Conservation (phyloP, 1,140 invertebrate genomes). For the Lutraria rhynchaena region DNA sequence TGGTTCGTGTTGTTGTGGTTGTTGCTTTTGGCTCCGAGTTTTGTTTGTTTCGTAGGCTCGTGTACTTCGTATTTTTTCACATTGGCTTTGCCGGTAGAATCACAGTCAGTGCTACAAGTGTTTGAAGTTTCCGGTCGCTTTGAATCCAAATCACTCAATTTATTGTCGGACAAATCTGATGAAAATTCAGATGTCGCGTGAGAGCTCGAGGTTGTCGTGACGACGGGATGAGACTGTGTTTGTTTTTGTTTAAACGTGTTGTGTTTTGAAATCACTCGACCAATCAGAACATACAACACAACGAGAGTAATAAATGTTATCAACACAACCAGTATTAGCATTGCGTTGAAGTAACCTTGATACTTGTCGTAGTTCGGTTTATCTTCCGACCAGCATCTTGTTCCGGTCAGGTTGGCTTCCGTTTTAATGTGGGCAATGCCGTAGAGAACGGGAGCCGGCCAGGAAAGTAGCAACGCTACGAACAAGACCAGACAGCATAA, state of each 20-base stretch:
- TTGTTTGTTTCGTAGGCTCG: not conserved
- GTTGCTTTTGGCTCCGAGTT: not conserved
- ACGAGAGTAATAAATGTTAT: conserved; percentile 58
- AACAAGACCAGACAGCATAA: conserved; percentile 50
- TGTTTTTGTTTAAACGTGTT: not conserved
- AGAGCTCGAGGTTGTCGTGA: too few species aligned
- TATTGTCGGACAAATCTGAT: too few species aligned
- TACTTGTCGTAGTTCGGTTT: conserved; percentile 4
- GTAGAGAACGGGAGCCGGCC: conserved; percentile 67
- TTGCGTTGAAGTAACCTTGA: conserved; percentile 44
- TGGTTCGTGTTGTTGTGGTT: not conserved
- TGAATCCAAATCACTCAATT: too few species aligned
- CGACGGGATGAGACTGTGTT: too few species aligned
- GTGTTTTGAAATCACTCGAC: conserved; percentile 61
- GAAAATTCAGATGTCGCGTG: too few species aligned
- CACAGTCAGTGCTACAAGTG: too few species aligned
- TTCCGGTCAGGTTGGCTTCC: conserved; percentile 14
- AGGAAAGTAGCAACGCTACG: conserved; percentile 62
- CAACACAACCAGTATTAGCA: conserved; percentile 55
- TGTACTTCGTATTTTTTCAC: not conserved
- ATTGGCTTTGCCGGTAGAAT: not conserved
- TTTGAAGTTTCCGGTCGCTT: too few species aligned
- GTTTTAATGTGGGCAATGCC: conserved; percentile 44
- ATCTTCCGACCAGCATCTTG: conserved; percentile 57
- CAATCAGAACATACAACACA: conserved; percentile 63